phyloP scores from a whole-genome alignment of 2,797 vertebrate species.

The Falco concolor region DNA sequence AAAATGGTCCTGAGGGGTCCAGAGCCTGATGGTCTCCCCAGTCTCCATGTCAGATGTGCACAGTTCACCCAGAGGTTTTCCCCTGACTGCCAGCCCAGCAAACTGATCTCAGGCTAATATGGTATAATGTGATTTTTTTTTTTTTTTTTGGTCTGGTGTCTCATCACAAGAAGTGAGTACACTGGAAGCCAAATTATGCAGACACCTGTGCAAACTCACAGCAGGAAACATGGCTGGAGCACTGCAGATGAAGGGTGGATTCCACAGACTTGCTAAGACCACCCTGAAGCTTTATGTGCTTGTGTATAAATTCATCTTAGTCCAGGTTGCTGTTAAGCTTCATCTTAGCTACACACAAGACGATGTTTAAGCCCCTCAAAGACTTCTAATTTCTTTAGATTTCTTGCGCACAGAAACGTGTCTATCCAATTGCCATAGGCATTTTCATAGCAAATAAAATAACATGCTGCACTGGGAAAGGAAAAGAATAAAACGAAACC shows the following conservation, averaged over 20 bases:
- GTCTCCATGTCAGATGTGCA: neutral
- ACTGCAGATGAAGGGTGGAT: neutral
- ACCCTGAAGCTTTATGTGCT: slow-evolving; percentile 7
- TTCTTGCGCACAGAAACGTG: neutral
- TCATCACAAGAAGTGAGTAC: neutral
- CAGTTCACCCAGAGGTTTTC: neutral
- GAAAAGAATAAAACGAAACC: slow-evolving; percentile 13
- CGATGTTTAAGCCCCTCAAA: neutral
- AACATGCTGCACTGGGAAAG: neutral
- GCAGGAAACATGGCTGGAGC: neutral
- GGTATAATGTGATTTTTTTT: neutral
- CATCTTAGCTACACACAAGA: neutral
- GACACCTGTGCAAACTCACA: slow-evolving; percentile 51
- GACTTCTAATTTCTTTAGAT: neutral
- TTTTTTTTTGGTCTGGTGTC: neutral
- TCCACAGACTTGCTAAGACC: neutral
- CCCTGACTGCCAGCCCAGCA: neutral
- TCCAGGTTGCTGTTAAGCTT: neutral
- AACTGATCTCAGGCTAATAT: neutral
- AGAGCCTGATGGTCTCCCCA: neutral
- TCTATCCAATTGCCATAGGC: neutral
- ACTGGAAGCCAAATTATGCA: neutral
- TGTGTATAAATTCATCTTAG: neutral
- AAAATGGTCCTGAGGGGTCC: neutral
- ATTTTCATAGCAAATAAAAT: neutral